A percentile compares a stretch with the other conserved stretches of the same genome.
Conservation (phyloP, 2,888 invertebrate species). For the Chalcosyrphus nemorum region DNA sequence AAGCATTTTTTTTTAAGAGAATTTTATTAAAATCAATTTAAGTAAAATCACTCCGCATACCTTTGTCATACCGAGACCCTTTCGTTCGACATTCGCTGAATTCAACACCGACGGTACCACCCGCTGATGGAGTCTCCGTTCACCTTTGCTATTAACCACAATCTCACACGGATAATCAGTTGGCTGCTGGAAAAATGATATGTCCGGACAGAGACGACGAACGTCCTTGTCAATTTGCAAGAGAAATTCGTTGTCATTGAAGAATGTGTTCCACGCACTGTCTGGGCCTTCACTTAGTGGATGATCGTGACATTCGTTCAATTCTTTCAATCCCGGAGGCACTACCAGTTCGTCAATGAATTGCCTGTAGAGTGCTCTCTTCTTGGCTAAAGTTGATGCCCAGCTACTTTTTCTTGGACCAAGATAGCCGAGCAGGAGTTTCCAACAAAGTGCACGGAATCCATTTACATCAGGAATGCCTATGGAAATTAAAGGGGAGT, state of each 20-base stretch:
- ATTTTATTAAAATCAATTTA: neutral
- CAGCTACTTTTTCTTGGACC: slow-evolving; percentile 87
- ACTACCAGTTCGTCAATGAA: slow-evolving; percentile 95
- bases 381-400: slow-evolving; percentile 87
- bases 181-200: slow-evolving; percentile 97
- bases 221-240: slow-evolving; percentile 99
- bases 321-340: slow-evolving; percentile 87
- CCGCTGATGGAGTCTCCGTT: slow-evolving; percentile 92
- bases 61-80: slow-evolving; percentile 94
- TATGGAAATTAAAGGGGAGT: too few species aligned
- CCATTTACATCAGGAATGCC: slow-evolving; percentile 95
- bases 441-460: slow-evolving; percentile 93
- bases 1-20: neutral
- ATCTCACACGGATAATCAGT: slow-evolving; percentile 94
- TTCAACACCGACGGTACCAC: slow-evolving; percentile 93
- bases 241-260: slow-evolving; percentile 98
- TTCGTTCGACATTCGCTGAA: slow-evolving; percentile 93
- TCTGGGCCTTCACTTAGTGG: slow-evolving; percentile 96
- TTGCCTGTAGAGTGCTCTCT: slow-evolving; percentile 90
- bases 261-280: slow-evolving; percentile 97
- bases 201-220: slow-evolving; percentile 95
- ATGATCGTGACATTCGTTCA: slow-evolving; percentile 86
- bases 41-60: slow-evolving; percentile 82
- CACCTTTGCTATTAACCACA: slow-evolving; percentile 90
- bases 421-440: slow-evolving; percentile 92